Evolutionary conservation across 2,113 vertebrate genomes (phyloP), one percentile per base, ranked within the genome.

Genomic region (Oriolus oriolus): DNA sequence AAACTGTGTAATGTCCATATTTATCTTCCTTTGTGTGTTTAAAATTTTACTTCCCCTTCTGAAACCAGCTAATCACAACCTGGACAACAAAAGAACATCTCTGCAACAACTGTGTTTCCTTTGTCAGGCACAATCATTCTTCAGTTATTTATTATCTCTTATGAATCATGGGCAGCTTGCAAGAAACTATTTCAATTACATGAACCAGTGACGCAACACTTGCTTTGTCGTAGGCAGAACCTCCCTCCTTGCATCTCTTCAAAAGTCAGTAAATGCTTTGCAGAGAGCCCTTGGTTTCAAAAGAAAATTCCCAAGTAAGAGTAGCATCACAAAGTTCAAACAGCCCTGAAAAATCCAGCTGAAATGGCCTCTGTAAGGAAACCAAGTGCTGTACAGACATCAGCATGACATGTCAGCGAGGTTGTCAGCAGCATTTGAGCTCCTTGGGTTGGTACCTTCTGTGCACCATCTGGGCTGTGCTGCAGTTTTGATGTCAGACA

Each of bases 401-500:
- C 56, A 90, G 79, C 63, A 77, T 1, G 12, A 56, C 64, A 78
- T 27, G 78, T 80, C 86, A 90, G 64, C 7, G 24, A 75, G 83
- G 71, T 6, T 92, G 88, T 96, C 91, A 87, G 90, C 79, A 93
- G 56, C 85, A 35, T 78, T 30, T 49, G 79, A 78, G 68, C 68
- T 92, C n/a, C 53, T 44, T 41, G 82, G 24, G 31, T 23, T 60
- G 44, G 64, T 84, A 78, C 76, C 85, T 93, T 75, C 86, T 94
- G 96, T 56, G 89, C 57, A 79, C 92, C 93, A 96, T 93, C 85
- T 96, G 93, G 64, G 56, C 60, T 61, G 49, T 39, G 53, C 76
- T 87, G 78, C 59, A 86, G 80, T 94, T 90, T 39, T 76, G 57
- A 82, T 89, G 73, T 93, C 82, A 76, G 69, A 65, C 0, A 37